Evolutionary conservation across 2,888 invertebrate species (phyloP), one percentile per base, ranked within the genome.

Genomic region (Steinernema carpocapsae): DNA sequence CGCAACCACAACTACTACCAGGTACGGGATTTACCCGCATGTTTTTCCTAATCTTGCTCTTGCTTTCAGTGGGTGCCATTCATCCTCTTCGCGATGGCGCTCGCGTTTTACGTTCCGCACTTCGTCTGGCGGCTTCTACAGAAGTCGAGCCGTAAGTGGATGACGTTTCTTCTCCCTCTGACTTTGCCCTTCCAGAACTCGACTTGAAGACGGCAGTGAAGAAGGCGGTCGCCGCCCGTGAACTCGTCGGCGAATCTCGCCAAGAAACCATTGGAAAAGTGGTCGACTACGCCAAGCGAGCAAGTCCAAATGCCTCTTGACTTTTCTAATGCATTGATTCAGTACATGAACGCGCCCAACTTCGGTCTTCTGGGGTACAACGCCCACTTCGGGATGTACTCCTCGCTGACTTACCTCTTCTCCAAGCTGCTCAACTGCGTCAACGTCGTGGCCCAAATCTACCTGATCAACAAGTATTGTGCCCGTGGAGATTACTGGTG

Each of bases 41-140:
- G 19, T 19, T 48, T 17, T 48, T 4, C 17, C 12, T 32, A 64
- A 17, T 29, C 29, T 14, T 22, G 64, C 3, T 48, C 48, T 19
- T 19, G n/a, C 51, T 64, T 64, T 64, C 17, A 64, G 64, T 64
- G 64, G 64, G 29, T 64, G 2, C 64, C 64, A 14, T 64, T 64
- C 37, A 26, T 64, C 32, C 64, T 64, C 32, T 12, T 64, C 37
- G 64, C 12, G 10, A 64, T 64, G 64, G 64, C 32, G 24, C 32
- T 64, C 10, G 12, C 29, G 32, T 64, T 26, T 17, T 64, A 32
- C 19, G 32, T 64, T 32, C 64, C 64, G 17, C 64, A 64, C 29
- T 32, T 64, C 17, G 19, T 64, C n/a, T 64, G 64, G 64, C 14
- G 32, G 1, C 29, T 64, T 64, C 17, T 64, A n/a, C 64, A 64